Base-by-base conservation (phyloP, 2,888 invertebrate genomes). In the Cheilosia vulpina region DNA sequence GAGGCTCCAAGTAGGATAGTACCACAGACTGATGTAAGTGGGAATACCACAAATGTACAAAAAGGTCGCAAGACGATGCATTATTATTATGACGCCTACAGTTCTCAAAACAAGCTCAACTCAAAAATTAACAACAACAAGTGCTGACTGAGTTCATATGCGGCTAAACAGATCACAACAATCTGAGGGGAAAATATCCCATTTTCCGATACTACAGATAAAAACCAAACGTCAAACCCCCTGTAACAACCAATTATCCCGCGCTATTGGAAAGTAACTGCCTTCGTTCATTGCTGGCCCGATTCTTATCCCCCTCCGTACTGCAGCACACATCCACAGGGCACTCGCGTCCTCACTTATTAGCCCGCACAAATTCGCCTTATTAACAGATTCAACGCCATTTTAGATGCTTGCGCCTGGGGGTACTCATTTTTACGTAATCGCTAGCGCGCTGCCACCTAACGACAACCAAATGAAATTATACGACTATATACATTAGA, bases 381-480 rank as follows among this genome's bases (percentile, higher is more conserved):
- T 73, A 73, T 78, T 73, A 83, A 73, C 66, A 24, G 57, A 73
- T 66, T 63, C 76, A 63, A 68, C 65, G 78, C 65, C 58, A 68
- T 68, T 78, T 66, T 55, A 21, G 24, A 71, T 63, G 50, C 55
- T 62, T 50, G 24, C 58, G 78, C 73, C 73, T 17, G 19, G 21
- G 52, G 68, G 62, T 47, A 50, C 21, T 66, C 60, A 53, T 21
- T 82, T 82, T 66, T 73, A 78, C 71, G 71, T 82, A 82, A 77
- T 82, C 65, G 60, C 66, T 50, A 57, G n/a, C 41, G 19, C 34
- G 13, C 9, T 19, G 47, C 47, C 41, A 66, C 47, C 27, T 47
- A 79, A 73, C 65, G 73, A 68, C 73, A 69, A 41, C 41, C n/a
- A 52, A 83, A 65, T 83, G 63, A 63, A 79, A 79, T 83, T 79